These are phyloP conservation scores for Xestia sexstrigata DNA, from an alignment of 2,888 invertebrate species.

Conservation along the genomic window DNA sequence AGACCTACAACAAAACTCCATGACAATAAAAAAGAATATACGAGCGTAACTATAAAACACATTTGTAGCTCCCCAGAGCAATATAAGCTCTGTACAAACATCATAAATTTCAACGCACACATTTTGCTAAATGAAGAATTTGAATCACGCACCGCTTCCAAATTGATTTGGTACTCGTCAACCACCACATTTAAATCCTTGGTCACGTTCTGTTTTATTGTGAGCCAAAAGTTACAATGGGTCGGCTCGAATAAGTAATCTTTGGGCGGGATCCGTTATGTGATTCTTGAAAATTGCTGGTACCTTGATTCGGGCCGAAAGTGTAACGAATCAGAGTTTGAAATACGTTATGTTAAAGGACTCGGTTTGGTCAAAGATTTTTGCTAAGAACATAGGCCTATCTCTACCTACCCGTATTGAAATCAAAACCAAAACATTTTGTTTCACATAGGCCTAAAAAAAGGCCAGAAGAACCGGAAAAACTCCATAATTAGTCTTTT, in stretches of 20 bases:
- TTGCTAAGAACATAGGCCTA: neutral
- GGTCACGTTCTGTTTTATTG: conserved; percentile 87
- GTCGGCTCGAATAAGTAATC: conserved; percentile 78
- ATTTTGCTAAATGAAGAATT: conserved; percentile 75
- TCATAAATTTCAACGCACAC: conserved; percentile 62
- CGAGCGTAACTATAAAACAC: conserved; percentile 57
- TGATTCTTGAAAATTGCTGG: conserved; percentile 81
- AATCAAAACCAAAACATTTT: neutral
- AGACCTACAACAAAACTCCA: conserved; percentile 6
- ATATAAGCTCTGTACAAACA: conserved; percentile 57
- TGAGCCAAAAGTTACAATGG: conserved; percentile 86
- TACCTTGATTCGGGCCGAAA: conserved; percentile 22
- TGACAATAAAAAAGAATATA: conserved; percentile 55
- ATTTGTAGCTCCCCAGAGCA: conserved; percentile 60
- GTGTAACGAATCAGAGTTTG: conserved; percentile 46
- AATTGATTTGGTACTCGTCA: conserved; percentile 85
- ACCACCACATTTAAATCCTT: conserved; percentile 82
- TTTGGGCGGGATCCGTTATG: conserved; percentile 77
- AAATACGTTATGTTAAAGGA: conserved; percentile 9
- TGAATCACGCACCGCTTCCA: conserved; percentile 80
- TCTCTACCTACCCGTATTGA: no score
- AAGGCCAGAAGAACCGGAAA: neutral
- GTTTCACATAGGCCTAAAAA: neutral
- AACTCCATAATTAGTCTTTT: no score
- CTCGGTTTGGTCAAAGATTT: neutral